Conservation (phyloP, 2,113 vertebrate genomes). For the Rhombomys opimus region DNA sequence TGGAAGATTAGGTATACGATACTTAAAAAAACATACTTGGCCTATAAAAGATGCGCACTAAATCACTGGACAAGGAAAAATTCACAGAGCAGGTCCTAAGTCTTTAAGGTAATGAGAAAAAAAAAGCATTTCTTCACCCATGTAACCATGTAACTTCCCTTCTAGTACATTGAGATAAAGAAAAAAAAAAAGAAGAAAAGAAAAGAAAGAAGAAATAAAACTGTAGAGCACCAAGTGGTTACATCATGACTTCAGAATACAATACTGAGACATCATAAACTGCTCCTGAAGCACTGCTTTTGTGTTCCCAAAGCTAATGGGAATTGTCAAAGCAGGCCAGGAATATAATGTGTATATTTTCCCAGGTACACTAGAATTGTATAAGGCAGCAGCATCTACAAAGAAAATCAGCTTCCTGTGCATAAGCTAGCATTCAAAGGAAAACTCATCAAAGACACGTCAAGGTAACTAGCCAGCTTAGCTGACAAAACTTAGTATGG, state of each 20-base stretch:
- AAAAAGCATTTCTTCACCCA: neutral
- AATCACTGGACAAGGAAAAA: neutral
- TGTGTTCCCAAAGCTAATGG: neutral
- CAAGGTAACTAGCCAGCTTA: neutral
- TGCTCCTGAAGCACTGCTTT: too few species aligned
- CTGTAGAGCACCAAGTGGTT: neutral
- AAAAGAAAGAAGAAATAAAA: neutral
- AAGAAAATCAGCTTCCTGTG: neutral
- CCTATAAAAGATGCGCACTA: neutral
- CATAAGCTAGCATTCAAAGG: neutral
- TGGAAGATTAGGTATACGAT: neutral
- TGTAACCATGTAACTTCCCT: neutral
- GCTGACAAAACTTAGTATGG: neutral
- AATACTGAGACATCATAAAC: neutral
- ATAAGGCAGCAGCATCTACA: neutral
- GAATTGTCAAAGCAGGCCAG: neutral
- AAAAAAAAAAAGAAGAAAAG: rapidly evolving
- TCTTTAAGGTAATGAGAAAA: neutral
- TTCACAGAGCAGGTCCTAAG: neutral
- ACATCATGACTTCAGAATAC: neutral
- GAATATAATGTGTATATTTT: neutral
- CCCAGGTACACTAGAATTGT: neutral
- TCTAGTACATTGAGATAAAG: neutral
- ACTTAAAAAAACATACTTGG: neutral
- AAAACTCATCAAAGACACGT: neutral